Conservation (phyloP, 1,140 invertebrate species). For the Drosophila bocki region DNA sequence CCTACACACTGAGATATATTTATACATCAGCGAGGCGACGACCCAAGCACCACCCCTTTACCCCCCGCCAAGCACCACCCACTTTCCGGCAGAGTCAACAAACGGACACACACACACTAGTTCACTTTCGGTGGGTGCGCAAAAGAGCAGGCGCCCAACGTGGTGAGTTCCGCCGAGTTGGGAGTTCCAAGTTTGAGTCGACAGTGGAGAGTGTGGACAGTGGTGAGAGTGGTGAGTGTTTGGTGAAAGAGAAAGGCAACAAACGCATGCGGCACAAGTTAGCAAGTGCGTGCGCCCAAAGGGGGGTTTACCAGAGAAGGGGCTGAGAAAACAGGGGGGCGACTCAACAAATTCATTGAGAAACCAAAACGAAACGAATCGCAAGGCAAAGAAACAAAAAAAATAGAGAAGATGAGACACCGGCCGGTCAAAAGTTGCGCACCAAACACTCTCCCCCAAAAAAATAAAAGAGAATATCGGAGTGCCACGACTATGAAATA, state of each 20-base stretch:
- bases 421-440: constrained; percentile 67
- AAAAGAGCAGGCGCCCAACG: constrained; percentile 63
- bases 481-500: constrained; percentile 12
- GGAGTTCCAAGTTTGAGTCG: constrained; percentile 3
- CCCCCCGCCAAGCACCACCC: constrained; percentile 32
- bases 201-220: constrained; percentile 63
- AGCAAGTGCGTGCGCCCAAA: constrained; percentile 56
- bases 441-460: constrained; percentile 21
- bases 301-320: constrained; percentile 5
- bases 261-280: constrained; percentile 51
- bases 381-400: constrained; percentile 52
- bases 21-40: constrained; percentile 59
- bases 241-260: constrained; percentile 79
- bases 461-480: constrained; percentile 13
- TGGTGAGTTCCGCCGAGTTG: constrained; percentile 33
- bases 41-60: constrained; percentile 48
- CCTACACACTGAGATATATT: constrained; percentile 19
- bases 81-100: constrained; percentile 69
- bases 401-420: constrained; percentile 67
- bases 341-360: constrained; percentile 68
- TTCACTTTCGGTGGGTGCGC: constrained; percentile 55
- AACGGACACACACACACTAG: constrained; percentile 68
- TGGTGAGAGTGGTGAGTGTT: constrained; percentile 76
- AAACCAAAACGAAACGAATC: constrained; percentile 63
- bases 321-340: not conserved